A percentile compares a stretch with the other conserved stretches of the same genome.
phyloP scores from a whole-genome alignment of 2,113 vertebrate genomes.

The Sphyrna mokarran region DNA sequence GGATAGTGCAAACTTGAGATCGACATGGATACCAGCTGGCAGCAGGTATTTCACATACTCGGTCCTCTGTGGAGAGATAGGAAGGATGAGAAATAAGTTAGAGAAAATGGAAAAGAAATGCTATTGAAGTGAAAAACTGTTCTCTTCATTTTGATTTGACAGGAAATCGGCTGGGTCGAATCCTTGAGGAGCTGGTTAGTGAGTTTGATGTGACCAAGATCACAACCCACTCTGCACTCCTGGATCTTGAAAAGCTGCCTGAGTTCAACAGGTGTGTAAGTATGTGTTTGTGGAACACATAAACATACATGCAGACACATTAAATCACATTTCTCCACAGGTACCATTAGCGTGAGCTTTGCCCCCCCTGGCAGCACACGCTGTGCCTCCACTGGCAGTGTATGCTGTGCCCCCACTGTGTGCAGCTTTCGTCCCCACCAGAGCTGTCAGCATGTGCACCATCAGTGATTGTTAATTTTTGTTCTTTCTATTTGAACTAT shows the following conservation, averaged over 20 bases:
- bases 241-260: slow-evolving; percentile 79
- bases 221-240: slow-evolving; percentile 79
- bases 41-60: not conserved
- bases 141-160: slow-evolving; percentile 42
- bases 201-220: slow-evolving; percentile 77
- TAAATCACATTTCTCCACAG: not conserved
- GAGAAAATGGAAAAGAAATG: not conserved
- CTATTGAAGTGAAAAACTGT: not conserved
- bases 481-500: not conserved
- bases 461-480: not conserved
- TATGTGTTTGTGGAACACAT: not conserved
- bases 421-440: not conserved
- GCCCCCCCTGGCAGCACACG: not conserved
- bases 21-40: not conserved
- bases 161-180: slow-evolving; percentile 79
- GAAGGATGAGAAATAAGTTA: not conserved
- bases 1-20: not conserved
- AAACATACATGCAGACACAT: not conserved
- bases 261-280: slow-evolving; percentile 81
- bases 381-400: not conserved
- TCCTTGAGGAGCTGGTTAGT: slow-evolving; percentile 66
- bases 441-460: not conserved
- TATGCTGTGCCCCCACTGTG: no score
- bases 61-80: not conserved
- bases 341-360: not conserved